phyloP scores from a whole-genome alignment of 2,113 vertebrate species.

The Pangasianodon hypophthalmus region DNA sequence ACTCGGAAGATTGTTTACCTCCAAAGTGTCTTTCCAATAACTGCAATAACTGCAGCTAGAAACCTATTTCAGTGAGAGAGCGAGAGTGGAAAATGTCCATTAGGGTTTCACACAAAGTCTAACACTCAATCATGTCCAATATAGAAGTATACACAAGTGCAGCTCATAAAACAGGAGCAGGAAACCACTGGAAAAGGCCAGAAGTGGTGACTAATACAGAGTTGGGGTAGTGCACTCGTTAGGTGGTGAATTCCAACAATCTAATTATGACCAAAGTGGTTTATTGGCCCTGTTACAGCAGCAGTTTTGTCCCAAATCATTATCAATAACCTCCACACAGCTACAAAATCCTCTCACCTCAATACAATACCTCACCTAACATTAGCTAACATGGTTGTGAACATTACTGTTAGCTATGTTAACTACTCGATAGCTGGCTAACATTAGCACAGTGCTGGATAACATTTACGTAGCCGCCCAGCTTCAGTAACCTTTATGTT shows the following conservation, averaged over 20 bases:
- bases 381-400: neutral
- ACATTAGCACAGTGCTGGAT: no score
- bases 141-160: neutral
- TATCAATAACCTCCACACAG: neutral
- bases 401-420: no score
- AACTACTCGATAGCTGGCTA: no score
- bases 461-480: no score
- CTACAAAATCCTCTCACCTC: neutral
- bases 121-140: slow-evolving; percentile 3
- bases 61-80: neutral
- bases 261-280: neutral
- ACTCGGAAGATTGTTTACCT: neutral
- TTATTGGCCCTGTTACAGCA: neutral
- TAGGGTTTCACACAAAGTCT: neutral
- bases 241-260: neutral
- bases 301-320: neutral
- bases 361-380: neutral
- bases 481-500: no score
- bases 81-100: neutral
- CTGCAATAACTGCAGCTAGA: neutral
- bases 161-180: neutral
- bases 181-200: neutral
- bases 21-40: neutral
- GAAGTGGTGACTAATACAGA: neutral
- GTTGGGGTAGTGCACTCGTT: neutral